Evolutionary conservation across 1,140 invertebrate genomes (phyloP).

Genomic region (Stratiolaelaps scimitus): DNA sequence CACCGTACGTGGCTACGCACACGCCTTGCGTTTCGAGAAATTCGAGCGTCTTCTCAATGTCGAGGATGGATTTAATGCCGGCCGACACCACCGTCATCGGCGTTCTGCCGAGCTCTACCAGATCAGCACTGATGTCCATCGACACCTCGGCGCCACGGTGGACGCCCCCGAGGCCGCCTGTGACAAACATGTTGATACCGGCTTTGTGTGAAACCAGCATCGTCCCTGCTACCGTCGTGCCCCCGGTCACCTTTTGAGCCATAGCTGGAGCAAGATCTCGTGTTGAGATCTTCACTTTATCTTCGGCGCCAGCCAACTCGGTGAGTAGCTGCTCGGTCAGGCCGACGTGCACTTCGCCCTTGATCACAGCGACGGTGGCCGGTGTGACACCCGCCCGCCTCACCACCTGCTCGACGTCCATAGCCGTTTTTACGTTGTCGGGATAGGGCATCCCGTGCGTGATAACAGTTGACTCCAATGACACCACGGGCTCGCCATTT

Average conservation of each 20-base stretch:
- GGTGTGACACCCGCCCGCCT: constrained; percentile 63
- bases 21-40: constrained; percentile 91
- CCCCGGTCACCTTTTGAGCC: constrained; percentile 56
- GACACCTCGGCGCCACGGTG: constrained; percentile 69
- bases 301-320: background rate
- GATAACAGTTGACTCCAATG: constrained; percentile 91
- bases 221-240: constrained; percentile 91
- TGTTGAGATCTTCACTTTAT: constrained; percentile 1
- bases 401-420: constrained; percentile 64
- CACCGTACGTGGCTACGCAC: constrained; percentile 62
- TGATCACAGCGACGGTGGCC: constrained; percentile 77
- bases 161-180: constrained; percentile 81
- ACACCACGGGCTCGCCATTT: constrained; percentile 60
- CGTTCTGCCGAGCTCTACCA: constrained; percentile 73
- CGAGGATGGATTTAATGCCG: constrained; percentile 92
- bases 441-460: constrained; percentile 97
- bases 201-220: constrained; percentile 65
- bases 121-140: constrained; percentile 87
- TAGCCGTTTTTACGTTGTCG: constrained; percentile 71
- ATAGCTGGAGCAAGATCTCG: constrained; percentile 10
- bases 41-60: constrained; percentile 84
- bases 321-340: constrained; percentile 1
- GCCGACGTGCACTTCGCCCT: constrained; percentile 71
- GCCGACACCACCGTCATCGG: constrained; percentile 80
- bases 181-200: constrained; percentile 85